Percentiles rank a stretch among this genome's conserved stretches.
phyloP scores from a whole-genome alignment of 2,113 vertebrate species.

The Laticauda laticaudata region DNA sequence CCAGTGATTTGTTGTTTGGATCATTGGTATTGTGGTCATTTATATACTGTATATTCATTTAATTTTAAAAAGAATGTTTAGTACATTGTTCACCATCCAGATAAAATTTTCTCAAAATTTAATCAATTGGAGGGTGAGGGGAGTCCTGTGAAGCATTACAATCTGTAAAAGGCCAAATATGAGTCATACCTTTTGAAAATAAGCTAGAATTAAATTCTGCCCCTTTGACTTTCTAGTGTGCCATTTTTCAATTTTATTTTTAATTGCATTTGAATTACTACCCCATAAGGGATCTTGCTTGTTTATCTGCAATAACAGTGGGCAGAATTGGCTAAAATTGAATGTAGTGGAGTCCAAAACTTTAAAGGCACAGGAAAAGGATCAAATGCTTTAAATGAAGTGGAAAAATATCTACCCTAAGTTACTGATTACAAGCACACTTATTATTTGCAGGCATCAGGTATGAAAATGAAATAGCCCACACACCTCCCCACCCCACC shows the following conservation, averaged over 20 bases:
- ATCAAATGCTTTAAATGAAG: not conserved
- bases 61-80: not conserved
- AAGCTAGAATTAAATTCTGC: not conserved
- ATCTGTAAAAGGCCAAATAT: not conserved
- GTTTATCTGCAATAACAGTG: not conserved
- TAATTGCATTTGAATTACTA: not conserved
- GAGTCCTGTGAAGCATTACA: not conserved
- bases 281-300: not conserved
- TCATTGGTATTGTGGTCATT: not conserved
- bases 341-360: not conserved
- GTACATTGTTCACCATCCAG: not conserved
- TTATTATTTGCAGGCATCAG: not conserved
- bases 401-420: not conserved
- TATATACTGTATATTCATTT: not conserved
- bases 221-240: not conserved
- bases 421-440: not conserved
- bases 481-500: no score
- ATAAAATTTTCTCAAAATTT: not conserved
- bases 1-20: not conserved
- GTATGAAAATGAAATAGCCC: not conserved
- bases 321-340: not conserved
- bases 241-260: not conserved
- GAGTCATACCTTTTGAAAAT: not conserved
- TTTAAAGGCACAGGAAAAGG: not conserved
- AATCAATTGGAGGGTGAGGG: not conserved